A percentile compares a stretch with the other conserved stretches of the same genome.
These are phyloP conservation scores for Erebia palarica DNA, from an alignment of 2,888 invertebrate genomes.

Conservation along the genomic window DNA sequence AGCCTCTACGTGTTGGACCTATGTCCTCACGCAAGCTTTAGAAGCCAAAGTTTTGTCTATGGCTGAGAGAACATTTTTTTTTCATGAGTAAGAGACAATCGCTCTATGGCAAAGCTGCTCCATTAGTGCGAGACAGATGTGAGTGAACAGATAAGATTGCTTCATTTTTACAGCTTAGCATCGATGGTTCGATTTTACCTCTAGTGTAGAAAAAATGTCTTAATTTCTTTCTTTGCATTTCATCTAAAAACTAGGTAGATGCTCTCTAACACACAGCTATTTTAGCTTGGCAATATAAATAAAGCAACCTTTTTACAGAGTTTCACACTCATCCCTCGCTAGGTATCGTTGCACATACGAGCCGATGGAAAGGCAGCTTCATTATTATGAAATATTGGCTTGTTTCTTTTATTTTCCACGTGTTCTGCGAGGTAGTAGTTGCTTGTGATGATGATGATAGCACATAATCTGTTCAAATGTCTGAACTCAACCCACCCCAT, in stretches of 20 bases:
- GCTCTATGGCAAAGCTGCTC: background rate
- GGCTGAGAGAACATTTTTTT: background rate
- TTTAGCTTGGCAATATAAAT: too few relatives aligned
- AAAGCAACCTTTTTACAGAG: too few relatives aligned
- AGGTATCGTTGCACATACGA: background rate
- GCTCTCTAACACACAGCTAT: too few relatives aligned
- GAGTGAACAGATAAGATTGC: too few relatives aligned
- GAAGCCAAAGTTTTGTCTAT: background rate
- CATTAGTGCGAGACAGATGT: background rate
- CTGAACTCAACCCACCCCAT: background rate
- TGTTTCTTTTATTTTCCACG: background rate
- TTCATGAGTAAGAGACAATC: background rate
- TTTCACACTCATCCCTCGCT: background rate
- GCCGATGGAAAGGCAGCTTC: background rate
- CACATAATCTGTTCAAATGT: background rate
- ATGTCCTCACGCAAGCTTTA: background rate
- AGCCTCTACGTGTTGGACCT: background rate
- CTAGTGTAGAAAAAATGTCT: too few relatives aligned
- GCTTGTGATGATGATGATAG: background rate
- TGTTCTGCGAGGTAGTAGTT: constrained; percentile 10
- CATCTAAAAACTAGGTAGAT: too few relatives aligned
- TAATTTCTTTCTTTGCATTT: too few relatives aligned
- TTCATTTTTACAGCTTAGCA: too few relatives aligned
- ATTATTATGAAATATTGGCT: constrained; percentile 3
- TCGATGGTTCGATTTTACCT: too few relatives aligned